Evolutionary conservation across 2,113 vertebrate species (phyloP), one percentile per base, ranked within the genome.

Genomic region (Argyrosomus japonicus): DNA sequence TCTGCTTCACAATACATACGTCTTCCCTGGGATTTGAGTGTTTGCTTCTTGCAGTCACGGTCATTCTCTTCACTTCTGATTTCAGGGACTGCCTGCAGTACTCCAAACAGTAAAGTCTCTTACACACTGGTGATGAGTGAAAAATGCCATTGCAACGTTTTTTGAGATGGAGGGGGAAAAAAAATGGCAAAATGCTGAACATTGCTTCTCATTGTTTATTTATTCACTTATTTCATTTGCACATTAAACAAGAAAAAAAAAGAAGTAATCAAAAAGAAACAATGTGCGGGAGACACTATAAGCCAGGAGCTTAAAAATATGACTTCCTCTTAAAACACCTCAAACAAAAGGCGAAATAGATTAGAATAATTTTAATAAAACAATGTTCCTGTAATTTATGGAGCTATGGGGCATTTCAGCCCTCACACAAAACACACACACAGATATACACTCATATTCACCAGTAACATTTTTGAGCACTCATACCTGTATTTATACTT

Each of bases 31-130:
- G 90, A 94, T 92, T 93, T 93, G 86, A 90, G 82, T 93, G 93
- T 95, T 93, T 93, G 92, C 93, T 87, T 91, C 92, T 89, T 90
- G 89, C 86, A 87, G 90, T 92, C 93, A 87, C 90, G 88, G 91
- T 87, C 85, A 86, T 93, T 93, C 91, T 87, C 88, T 93, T 90
- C 88, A 86, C 88, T 87, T 85, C 81, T 84, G 72, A 92, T 93
- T 91, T 89, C 83, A 79, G 91, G 84, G 76, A 72, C 82, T 77
- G 90, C 84, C 81, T 90, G 82, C 82, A 80, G 88, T 87, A 75
- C 81, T 85, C 58, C 85, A 71, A 91, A 88, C 75, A 60, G 50
- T 78, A 75, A 86, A 83, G 68, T 87, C 58, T 81, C 62, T 63
- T 75, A 79, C 72, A 79, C 82, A 62, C 81, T 77, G 65, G 57